Conservation (phyloP, 2,888 invertebrate genomes). For the Exephanes ischioxanthus region DNA sequence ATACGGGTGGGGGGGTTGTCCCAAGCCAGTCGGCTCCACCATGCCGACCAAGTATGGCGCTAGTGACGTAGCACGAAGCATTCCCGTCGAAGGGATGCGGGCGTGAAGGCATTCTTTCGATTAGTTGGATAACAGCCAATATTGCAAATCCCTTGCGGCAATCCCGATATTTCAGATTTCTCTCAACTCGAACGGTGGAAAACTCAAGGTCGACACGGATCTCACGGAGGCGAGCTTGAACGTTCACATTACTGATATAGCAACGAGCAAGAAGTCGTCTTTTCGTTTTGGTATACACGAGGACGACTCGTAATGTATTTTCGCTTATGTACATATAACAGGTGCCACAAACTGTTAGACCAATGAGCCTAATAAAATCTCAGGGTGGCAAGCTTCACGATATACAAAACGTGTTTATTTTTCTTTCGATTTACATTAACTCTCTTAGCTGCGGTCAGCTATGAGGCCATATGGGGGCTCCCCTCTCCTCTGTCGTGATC, state of each 20-base stretch:
- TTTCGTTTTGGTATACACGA: conserved; percentile 74
- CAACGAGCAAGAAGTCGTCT: conserved; percentile 71
- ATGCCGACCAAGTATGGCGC: conserved; percentile 10
- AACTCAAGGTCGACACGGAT: conserved; percentile 73
- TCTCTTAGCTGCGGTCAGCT: background rate
- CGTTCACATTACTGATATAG: conserved; percentile 70
- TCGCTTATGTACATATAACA: conserved; percentile 60
- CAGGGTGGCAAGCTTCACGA: conserved; percentile 26
- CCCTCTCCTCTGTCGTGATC: background rate
- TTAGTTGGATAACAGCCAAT: background rate
- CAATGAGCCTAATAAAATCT: conserved; percentile 37
- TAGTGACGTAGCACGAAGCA: conserved; percentile 13
- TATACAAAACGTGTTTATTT: background rate
- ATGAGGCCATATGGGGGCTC: background rate
- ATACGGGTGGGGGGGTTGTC: background rate
- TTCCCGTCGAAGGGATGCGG: conserved; percentile 2
- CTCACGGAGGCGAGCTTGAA: conserved; percentile 72
- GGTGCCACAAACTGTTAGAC: conserved; percentile 43
- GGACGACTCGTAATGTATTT: conserved; percentile 68
- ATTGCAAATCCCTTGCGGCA: background rate
- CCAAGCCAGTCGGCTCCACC: conserved; percentile 11
- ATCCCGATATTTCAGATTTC: conserved; percentile 67
- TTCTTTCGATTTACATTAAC: background rate
- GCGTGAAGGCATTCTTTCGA: background rate
- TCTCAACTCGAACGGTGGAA: conserved; percentile 67